Conservation (phyloP, 2,113 vertebrate genomes). For the Coptodon bakossiorum region DNA sequence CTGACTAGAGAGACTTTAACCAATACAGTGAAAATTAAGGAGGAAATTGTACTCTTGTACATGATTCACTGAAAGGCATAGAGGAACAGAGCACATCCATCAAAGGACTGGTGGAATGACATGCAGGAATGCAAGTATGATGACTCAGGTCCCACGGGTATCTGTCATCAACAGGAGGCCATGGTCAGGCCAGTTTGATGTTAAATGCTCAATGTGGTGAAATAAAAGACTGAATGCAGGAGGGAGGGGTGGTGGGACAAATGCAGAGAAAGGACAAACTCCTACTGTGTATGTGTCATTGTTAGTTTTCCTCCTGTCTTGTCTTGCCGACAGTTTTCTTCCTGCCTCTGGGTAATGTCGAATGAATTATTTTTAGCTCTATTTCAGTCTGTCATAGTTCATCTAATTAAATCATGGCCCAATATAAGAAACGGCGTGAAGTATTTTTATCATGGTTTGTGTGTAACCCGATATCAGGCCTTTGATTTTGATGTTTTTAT, state of each 20-base stretch:
- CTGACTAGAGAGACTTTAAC: neutral
- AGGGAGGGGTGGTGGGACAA: neutral
- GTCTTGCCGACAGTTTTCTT: neutral
- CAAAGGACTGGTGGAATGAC: neutral
- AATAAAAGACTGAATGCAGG: neutral
- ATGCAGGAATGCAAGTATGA: neutral
- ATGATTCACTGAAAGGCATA: neutral
- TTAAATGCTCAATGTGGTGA: neutral
- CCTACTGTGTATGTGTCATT: neutral
- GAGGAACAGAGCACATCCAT: neutral
- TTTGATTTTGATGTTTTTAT: neutral
- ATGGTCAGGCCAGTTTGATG: neutral
- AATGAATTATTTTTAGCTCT: neutral
- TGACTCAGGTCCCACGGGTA: conserved; percentile 1
- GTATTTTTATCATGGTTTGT: neutral
- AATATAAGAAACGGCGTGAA: neutral
- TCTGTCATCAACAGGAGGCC: conserved; percentile 6
- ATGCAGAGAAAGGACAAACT: neutral
- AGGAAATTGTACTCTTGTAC: conserved; percentile 4
- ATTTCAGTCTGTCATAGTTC: neutral
- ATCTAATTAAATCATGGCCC: neutral
- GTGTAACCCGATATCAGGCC: neutral
- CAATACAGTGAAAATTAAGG: conserved; percentile 1
- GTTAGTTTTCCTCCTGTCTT: neutral
- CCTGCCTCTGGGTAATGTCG: neutral